Evolutionary conservation across 2,797 vertebrate species (phyloP).

Genomic region (Halcyon smyrnensis): DNA sequence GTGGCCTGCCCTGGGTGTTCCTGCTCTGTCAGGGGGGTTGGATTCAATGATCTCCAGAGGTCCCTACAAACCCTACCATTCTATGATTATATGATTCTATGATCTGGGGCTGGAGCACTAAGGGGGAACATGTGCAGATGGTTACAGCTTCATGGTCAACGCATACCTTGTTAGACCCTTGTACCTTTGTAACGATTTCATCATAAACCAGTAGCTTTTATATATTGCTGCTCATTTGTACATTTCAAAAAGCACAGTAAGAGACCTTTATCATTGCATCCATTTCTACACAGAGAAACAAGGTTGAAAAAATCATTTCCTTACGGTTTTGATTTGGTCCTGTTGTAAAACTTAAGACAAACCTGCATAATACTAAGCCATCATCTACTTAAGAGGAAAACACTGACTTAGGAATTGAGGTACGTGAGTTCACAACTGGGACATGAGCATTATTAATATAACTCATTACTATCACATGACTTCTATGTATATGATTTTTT

Average conservation of each 20-base stretch:
- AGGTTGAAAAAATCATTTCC: background rate
- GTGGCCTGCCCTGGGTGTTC: no score
- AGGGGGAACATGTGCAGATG: background rate
- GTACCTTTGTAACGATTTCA: background rate
- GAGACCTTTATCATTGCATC: background rate
- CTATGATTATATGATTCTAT: no score
- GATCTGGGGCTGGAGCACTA: fast-evolving
- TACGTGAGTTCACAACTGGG: background rate
- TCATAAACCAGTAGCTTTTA: background rate
- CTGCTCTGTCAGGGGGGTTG: no score
- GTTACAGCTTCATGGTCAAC: background rate
- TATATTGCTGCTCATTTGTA: background rate
- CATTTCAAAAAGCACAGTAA: background rate
- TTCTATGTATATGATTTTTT: background rate
- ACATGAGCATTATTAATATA: background rate
- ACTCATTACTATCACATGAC: background rate
- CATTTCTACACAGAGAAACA: background rate
- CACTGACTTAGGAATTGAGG: background rate
- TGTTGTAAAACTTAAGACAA: background rate
- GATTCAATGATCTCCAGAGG: no score
- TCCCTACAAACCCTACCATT: no score
- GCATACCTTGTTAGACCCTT: fast-evolving
- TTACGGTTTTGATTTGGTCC: background rate
- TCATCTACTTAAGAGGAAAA: background rate
- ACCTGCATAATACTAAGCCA: background rate